Base-by-base conservation (phyloP, 2,888 invertebrate genomes). In the Alloplasta piceator region DNA sequence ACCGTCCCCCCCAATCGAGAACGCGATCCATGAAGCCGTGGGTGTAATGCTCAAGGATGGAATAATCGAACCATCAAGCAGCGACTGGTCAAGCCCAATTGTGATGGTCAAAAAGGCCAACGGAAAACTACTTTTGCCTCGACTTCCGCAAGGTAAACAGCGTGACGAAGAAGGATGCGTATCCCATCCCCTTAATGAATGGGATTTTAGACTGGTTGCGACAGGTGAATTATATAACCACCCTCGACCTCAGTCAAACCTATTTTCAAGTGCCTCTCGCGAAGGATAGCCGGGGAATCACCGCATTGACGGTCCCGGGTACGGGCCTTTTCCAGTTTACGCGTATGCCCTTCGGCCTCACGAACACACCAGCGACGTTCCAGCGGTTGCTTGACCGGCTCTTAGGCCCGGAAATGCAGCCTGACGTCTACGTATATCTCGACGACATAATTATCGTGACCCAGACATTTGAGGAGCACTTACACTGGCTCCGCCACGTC, bases 291-390 rank as follows among this genome's bases (percentile, higher is more conserved):
- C 26, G 26, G 3, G 26, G 3, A 3, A 26, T 26, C 26, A 26
- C 26, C 26, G 26, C 26, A 3, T 26, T 26, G 1, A 26, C 26
- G 26, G 26, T 26, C 3, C 26, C 26, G 1, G 26, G 26, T 2
- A 26, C 83, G 36, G 89, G 88, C 0, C 79, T 85, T 68, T 89
- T 82, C 60, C 85, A 89, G n/a, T 91, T 90, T 55, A 66, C 52
- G 0, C 77, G 85, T 2, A 85, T 90, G 85, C 89, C 88, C 0
- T 89, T 89, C 63, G 77, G 88, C 55, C 73, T 88, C 72, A 80
- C 83, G 67, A 73, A 86, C 52, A 84, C 85, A 0, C 87, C 89
- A 0, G 87, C 88, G 0, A 88, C 88, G 1, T 90, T 84, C 64
- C 89, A 89, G 67, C 73, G 87, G 0, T 56, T 89, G 6, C 80